phyloP scores from a whole-genome alignment of 2,797 vertebrate genomes.

The Pipistrellus nathusii region DNA sequence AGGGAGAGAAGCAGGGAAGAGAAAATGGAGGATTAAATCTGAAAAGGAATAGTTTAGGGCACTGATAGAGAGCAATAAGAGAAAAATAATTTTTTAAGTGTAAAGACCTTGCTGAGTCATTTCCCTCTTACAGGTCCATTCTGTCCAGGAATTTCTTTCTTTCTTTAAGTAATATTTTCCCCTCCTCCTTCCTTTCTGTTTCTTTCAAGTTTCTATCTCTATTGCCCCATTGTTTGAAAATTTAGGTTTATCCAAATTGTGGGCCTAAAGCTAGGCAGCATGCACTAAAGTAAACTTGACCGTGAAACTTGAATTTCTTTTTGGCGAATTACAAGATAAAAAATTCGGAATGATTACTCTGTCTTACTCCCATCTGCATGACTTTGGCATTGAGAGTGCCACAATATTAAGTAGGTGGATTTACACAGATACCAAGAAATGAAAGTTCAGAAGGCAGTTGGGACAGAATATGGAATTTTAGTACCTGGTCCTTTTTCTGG shows the following conservation, averaged over 20 bases:
- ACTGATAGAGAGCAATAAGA: background rate
- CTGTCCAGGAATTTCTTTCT: background rate
- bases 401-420: background rate
- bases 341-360: background rate
- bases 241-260: background rate
- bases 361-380: background rate
- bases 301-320: background rate
- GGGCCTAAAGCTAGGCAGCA: background rate
- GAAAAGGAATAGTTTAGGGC: background rate
- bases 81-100: background rate
- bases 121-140: background rate
- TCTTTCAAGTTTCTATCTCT: background rate
- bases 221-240: background rate
- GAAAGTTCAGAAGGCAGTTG: background rate
- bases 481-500: background rate
- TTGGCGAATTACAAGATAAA: background rate
- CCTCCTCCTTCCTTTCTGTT: background rate
- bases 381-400: background rate
- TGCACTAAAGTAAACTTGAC: background rate
- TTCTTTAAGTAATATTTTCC: background rate
- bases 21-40: background rate
- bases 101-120: background rate
- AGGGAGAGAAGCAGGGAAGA: background rate
- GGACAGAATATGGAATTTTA: constrained; percentile 23
- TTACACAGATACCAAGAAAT: background rate